These are phyloP conservation scores for Elaphurus davidianus DNA, from an alignment of 2,113 vertebrate species.

Conservation along the genomic window DNA sequence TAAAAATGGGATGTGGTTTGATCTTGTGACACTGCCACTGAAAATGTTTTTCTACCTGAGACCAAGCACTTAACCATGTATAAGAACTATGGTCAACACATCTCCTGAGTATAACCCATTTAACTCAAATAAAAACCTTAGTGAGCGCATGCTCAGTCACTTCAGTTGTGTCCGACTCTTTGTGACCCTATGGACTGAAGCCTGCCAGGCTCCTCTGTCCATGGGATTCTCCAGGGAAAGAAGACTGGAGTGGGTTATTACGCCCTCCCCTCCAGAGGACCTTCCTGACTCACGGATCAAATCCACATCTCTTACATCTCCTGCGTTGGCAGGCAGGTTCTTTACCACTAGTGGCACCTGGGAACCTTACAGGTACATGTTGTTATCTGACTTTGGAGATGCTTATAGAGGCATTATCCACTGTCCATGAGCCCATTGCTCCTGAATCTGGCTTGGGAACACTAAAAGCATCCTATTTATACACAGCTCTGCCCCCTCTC, in stretches of 20 bases:
- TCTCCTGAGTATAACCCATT: neutral
- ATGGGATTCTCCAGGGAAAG: neutral
- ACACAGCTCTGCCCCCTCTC: neutral
- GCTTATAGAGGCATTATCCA: neutral
- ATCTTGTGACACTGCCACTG: neutral
- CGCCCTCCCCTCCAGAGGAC: neutral
- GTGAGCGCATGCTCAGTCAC: neutral
- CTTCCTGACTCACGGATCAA: neutral
- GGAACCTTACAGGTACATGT: neutral
- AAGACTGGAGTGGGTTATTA: neutral
- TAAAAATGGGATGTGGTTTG: neutral
- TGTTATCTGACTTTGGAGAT: too few relatives aligned
- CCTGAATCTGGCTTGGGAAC: neutral
- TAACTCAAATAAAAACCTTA: neutral
- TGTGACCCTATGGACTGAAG: neutral
- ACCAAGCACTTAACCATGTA: too few relatives aligned
- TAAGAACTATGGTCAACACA: neutral
- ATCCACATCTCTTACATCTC: neutral
- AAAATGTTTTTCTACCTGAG: neutral
- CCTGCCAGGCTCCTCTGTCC: neutral
- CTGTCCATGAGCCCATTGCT: accelerated
- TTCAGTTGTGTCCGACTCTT: neutral
- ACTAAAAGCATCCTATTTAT: neutral
- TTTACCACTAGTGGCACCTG: neutral
- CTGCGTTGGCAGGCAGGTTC: neutral